These are phyloP conservation scores for Pteruthius melanotis DNA, from an alignment of 2,113 vertebrate species.

Conservation along the genomic window DNA sequence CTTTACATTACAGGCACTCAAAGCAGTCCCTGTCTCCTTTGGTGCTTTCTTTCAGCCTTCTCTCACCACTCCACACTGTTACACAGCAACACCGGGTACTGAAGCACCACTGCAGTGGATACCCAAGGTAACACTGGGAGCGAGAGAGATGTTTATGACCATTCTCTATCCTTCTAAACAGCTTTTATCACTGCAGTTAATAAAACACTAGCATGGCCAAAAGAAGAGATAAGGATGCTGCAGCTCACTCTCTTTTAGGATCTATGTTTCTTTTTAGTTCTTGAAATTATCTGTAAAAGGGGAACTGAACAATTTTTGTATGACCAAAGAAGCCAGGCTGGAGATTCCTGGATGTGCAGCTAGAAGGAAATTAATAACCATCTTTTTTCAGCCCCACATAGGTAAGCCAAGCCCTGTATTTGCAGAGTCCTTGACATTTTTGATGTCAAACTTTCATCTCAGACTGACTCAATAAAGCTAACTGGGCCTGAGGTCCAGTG, in stretches of 20 bases:
- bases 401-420: background rate
- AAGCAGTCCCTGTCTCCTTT: background rate
- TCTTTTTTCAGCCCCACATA: background rate
- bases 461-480: background rate
- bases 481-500: background rate
- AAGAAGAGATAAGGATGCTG: background rate
- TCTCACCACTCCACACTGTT: background rate
- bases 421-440: background rate
- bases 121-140: background rate
- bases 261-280: background rate
- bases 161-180: background rate
- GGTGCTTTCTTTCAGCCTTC: background rate
- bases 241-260: background rate
- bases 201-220: background rate
- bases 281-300: background rate
- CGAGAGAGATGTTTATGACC: background rate
- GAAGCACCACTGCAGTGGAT: background rate
- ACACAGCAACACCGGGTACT: fast-evolving
- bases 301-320: background rate
- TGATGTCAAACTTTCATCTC: background rate
- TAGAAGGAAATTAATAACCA: background rate
- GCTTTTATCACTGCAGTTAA: background rate
- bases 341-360: background rate
- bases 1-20: background rate
- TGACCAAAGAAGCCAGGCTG: background rate